phyloP scores from a whole-genome alignment of 2,797 vertebrate genomes.

The Syncerus caffer region DNA sequence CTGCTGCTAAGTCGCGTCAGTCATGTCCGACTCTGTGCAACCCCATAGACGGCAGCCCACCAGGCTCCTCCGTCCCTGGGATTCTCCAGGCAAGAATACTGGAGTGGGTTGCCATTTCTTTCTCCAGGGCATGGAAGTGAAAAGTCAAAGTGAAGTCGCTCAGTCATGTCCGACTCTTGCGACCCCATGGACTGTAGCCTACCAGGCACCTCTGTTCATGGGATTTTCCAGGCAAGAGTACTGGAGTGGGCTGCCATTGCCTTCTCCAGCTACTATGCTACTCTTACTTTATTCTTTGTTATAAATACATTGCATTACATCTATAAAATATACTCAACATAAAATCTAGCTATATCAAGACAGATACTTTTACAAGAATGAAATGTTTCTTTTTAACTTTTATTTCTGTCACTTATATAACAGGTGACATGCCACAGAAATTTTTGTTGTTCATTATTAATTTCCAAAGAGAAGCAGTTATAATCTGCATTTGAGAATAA shows the following conservation, averaged over 20 bases:
- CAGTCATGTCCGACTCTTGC: too few relatives aligned
- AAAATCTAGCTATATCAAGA: slow-evolving; percentile 28
- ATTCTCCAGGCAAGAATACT: too few relatives aligned
- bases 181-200: too few relatives aligned
- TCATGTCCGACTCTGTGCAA: too few relatives aligned
- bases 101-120: too few relatives aligned
- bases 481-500: slow-evolving; percentile 1
- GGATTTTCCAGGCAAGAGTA: too few relatives aligned
- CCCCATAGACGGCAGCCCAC: too few relatives aligned
- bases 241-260: too few relatives aligned
- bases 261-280: neutral
- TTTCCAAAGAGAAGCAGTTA: slow-evolving; percentile 37
- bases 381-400: slow-evolving; percentile 39
- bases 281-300: neutral
- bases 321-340: slow-evolving; percentile 12
- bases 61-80: too few relatives aligned
- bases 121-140: too few relatives aligned
- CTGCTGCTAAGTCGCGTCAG: neutral
- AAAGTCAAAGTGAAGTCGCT: too few relatives aligned
- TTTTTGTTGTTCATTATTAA: slow-evolving; percentile 39
- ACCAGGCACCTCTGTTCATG: too few relatives aligned
- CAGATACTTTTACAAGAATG: slow-evolving; percentile 1
- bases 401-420: slow-evolving; percentile 19
- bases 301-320: neutral
- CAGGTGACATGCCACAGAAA: slow-evolving; percentile 33